Conservation (phyloP, 2,113 vertebrate species). For the Zosterops japonicus region DNA sequence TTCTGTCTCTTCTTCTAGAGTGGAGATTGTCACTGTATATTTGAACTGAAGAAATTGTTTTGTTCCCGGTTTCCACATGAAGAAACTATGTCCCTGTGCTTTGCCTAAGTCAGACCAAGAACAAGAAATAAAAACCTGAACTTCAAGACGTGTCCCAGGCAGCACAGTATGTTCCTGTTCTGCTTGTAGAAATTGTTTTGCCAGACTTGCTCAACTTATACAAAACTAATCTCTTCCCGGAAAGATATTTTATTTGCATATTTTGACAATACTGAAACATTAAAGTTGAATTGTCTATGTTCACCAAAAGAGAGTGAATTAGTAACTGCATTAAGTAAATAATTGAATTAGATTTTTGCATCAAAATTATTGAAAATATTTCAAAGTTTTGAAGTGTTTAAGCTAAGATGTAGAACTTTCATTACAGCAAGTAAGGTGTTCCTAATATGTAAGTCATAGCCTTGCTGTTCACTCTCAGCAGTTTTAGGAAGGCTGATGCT, state of each 20-base stretch:
- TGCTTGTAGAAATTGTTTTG: neutral
- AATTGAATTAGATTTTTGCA: neutral
- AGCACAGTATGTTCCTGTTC: constrained; percentile 39
- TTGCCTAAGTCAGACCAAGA: neutral
- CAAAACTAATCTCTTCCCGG: neutral
- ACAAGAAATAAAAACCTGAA: constrained; percentile 35
- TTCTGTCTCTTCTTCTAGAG: neutral
- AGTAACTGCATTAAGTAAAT: neutral
- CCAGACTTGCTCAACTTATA: constrained; percentile 47
- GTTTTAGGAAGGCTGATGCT: neutral
- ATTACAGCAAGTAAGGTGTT: neutral
- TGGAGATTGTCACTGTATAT: neutral
- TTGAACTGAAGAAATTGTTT: neutral
- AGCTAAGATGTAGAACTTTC: neutral
- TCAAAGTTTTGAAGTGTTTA: neutral
- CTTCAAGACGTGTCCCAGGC: constrained; percentile 10
- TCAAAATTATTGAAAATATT: neutral
- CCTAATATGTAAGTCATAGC: neutral
- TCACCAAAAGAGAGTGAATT: neutral
- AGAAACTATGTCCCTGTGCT: neutral
- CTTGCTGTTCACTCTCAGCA: neutral
- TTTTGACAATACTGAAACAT: constrained; percentile 1
- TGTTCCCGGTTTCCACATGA: neutral
- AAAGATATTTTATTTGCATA: constrained; percentile 48
- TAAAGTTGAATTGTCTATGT: neutral